phyloP scores from a whole-genome alignment of 2,888 invertebrate genomes.

The Notodonta dromedarius region DNA sequence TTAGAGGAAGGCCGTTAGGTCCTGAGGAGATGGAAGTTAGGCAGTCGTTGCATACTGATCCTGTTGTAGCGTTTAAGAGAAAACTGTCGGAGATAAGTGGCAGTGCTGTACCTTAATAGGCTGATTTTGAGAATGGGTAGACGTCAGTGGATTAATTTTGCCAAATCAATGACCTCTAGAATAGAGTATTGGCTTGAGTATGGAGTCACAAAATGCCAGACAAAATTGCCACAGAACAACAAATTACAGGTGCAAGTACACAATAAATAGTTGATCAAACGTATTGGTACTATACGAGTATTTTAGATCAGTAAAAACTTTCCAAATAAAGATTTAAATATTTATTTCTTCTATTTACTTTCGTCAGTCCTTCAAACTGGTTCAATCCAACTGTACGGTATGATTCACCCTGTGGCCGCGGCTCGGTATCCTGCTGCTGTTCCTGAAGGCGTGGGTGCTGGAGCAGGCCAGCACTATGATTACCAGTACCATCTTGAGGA shows the following conservation, averaged over 20 bases:
- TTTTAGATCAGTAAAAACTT: background rate
- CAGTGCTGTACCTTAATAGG: conserved; percentile 29
- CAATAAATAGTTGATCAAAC: too few relatives aligned
- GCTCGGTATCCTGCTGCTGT: conserved; percentile 32
- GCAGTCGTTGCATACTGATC: conserved; percentile 48
- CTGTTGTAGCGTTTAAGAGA: conserved; percentile 44
- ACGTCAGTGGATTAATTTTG: too few relatives aligned
- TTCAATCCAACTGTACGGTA: conserved; percentile 11
- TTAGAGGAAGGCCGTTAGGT: conserved; percentile 53
- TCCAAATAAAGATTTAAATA: background rate
- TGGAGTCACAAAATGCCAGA: too few relatives aligned
- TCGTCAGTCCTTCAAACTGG: background rate
- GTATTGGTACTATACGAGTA: too few relatives aligned
- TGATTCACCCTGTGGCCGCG: conserved; percentile 12
- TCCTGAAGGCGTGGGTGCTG: conserved; percentile 29
- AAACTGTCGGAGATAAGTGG: conserved; percentile 48
- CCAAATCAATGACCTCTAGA: too few relatives aligned
- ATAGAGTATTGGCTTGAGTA: too few relatives aligned
- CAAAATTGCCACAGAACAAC: too few relatives aligned
- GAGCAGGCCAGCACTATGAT: conserved; percentile 21
- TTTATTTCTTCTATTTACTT: background rate
- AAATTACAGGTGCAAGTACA: too few relatives aligned
- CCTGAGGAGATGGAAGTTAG: conserved; percentile 40
- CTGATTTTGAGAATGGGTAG: too few relatives aligned
- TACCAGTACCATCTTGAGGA: conserved; percentile 19